Percentiles rank a stretch among this genome's conserved stretches.
Conservation (phyloP, 2,113 vertebrate genomes). For the Hassar affinis region DNA sequence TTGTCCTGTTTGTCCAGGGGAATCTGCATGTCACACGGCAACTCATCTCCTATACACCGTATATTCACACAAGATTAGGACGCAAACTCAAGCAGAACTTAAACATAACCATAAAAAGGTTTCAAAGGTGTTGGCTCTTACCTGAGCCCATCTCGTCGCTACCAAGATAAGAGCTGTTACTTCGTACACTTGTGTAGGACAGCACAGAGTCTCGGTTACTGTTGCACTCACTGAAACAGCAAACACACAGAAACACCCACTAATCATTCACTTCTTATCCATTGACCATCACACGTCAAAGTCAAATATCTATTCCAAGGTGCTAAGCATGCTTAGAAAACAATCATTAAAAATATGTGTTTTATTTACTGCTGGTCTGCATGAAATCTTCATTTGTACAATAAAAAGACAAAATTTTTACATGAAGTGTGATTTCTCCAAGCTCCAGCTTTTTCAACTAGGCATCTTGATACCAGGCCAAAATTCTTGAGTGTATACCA, state of each 20-base stretch:
- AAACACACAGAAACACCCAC: constrained; percentile 4
- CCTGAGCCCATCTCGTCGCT: constrained; percentile 99
- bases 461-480: not conserved
- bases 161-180: constrained; percentile 95
- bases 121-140: constrained; percentile 61
- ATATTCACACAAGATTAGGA: not conserved
- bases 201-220: constrained; percentile 96
- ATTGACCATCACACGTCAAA: not conserved
- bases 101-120: not conserved
- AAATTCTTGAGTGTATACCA: not conserved
- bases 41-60: constrained; percentile 82
- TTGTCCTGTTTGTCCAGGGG: constrained; percentile 96
- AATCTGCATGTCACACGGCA: constrained; percentile 96
- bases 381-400: not conserved
- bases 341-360: not conserved
- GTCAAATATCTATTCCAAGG: not conserved
- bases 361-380: not conserved
- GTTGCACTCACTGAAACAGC: constrained; percentile 86
- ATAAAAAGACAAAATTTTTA: not conserved
- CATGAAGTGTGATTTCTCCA: not conserved
- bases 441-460: not conserved
- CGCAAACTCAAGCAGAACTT: not conserved
- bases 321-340: not conserved
- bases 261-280: not conserved
- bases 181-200: constrained; percentile 94